Percentiles rank a stretch among this genome's conserved stretches.
Conservation (phyloP, 1,140 invertebrate genomes). For the Danaus plexippus region DNA sequence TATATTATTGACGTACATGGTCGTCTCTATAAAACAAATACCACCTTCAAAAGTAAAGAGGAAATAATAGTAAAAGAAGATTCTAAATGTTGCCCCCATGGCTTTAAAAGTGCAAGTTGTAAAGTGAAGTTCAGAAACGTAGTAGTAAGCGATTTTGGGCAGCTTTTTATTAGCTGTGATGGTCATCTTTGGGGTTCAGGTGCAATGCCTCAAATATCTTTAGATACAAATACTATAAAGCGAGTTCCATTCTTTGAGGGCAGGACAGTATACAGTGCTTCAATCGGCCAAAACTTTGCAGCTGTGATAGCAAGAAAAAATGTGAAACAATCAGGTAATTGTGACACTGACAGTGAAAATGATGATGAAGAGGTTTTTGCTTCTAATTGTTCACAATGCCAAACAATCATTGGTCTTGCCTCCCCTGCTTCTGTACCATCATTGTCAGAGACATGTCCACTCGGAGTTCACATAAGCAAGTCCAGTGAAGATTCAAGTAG, state of each 20-base stretch:
- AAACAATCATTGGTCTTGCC: slow-evolving; percentile 68
- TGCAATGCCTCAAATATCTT: slow-evolving; percentile 78
- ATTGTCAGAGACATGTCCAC: slow-evolving; percentile 64
- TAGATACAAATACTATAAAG: slow-evolving; percentile 74
- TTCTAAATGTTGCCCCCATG: slow-evolving; percentile 75
- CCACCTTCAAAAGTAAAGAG: slow-evolving; percentile 70
- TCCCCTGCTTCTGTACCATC: slow-evolving; percentile 71
- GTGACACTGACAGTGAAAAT: slow-evolving; percentile 75
- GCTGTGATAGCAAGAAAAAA: slow-evolving; percentile 77
- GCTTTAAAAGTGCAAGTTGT: slow-evolving; percentile 74
- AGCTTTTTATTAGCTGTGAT: slow-evolving; percentile 77
- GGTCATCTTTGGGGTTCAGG: slow-evolving; percentile 84
- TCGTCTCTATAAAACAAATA: slow-evolving; percentile 73
- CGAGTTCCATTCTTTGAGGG: slow-evolving; percentile 80
- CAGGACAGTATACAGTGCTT: slow-evolving; percentile 75
- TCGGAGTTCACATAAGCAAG: slow-evolving; percentile 67
- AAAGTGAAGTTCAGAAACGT: slow-evolving; percentile 76
- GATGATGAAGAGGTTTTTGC: slow-evolving; percentile 78
- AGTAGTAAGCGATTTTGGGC: slow-evolving; percentile 73
- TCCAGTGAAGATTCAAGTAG: slow-evolving; percentile 71
- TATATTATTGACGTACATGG: slow-evolving; percentile 77
- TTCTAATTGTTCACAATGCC: slow-evolving; percentile 76
- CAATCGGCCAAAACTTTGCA: slow-evolving; percentile 79
- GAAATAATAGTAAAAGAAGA: slow-evolving; percentile 78
- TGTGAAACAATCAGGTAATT: slow-evolving; percentile 67